These are phyloP conservation scores for Tyrannus savana DNA, from an alignment of 2,113 vertebrate species.

Conservation along the genomic window DNA sequence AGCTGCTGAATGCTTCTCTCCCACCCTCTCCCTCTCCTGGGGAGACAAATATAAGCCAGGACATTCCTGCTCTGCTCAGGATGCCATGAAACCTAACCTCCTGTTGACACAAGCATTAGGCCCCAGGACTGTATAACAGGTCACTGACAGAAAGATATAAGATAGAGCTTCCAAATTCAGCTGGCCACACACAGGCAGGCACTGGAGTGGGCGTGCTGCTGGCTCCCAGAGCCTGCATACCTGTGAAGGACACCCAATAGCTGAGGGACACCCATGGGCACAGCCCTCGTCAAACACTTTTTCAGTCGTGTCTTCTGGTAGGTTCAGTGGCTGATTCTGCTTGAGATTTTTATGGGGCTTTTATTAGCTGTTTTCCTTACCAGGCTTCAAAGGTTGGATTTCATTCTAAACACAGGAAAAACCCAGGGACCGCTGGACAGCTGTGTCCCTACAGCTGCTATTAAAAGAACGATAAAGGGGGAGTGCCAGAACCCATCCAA, in stretches of 20 bases:
- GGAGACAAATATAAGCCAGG: constrained; percentile 57
- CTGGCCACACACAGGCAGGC: constrained; percentile 69
- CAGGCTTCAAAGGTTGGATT: background rate
- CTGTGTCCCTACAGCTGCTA: background rate
- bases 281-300: background rate
- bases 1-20: constrained; percentile 44
- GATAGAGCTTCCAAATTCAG: constrained; percentile 57
- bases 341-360: background rate
- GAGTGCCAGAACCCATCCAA: background rate
- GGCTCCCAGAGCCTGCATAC: background rate
- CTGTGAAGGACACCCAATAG: background rate
- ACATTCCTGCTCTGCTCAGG: constrained; percentile 59
- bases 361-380: background rate
- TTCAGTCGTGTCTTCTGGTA: background rate
- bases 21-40: constrained; percentile 7
- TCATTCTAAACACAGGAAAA: background rate
- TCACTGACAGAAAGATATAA: constrained; percentile 65
- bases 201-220: background rate
- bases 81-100: constrained; percentile 69
- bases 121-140: constrained; percentile 64
- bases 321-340: background rate
- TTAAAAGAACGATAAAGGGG: background rate
- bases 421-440: background rate
- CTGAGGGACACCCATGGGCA: background rate
- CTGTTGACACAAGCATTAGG: constrained; percentile 74